Base-by-base conservation (phyloP, 2,888 invertebrate species). In the Nemotelus pantherinus region DNA sequence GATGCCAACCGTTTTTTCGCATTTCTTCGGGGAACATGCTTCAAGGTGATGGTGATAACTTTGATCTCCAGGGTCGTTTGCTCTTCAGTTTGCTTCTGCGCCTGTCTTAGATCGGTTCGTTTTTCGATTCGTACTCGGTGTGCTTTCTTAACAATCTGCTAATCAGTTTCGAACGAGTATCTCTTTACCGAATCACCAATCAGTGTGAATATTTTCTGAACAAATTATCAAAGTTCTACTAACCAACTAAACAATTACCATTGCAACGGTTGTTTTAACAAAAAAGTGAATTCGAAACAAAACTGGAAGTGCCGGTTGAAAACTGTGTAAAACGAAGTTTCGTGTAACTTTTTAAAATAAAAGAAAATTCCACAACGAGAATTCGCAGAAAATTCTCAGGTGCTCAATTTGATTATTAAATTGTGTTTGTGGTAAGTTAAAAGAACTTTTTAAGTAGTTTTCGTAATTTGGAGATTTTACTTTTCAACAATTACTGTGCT, bases 91-190 rank as follows among this genome's bases (percentile, higher is more conserved):
- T 53, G 55, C 41, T 44, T 41, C 43, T 3, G 70, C 7, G 53
- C 5, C 25, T 55, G 53, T 55, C 5, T 70, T 53, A n/a, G 70
- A 53, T 70, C 70, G 70, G 70, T 70, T 70, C 70, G 55, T 53
- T 70, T 47, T n/a, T 67, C 2, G 67, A 48, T 57, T 7, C 60
- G 41, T 25, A 25, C 25, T 25, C 25, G 60, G 57, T 3, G 10
- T 25, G 3, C 50, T 67, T 48, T 67, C 50, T 50, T 48, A 25
- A 25, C 25, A 25, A 25, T 25, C 25, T 25, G 25, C 25, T 25
- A 45, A 64, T 45, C 7, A 41, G 45, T 67, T 65, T 10, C 44
- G 10, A 67, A 39, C 41, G 7, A 60, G 60, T 9, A 10, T 50
- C 7, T 48, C 39, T n/a, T 48, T 39, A 5, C 10, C 55, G 39